These are phyloP conservation scores for Podarcis siculus DNA, from an alignment of 2,797 vertebrate species.

Conservation along the genomic window DNA sequence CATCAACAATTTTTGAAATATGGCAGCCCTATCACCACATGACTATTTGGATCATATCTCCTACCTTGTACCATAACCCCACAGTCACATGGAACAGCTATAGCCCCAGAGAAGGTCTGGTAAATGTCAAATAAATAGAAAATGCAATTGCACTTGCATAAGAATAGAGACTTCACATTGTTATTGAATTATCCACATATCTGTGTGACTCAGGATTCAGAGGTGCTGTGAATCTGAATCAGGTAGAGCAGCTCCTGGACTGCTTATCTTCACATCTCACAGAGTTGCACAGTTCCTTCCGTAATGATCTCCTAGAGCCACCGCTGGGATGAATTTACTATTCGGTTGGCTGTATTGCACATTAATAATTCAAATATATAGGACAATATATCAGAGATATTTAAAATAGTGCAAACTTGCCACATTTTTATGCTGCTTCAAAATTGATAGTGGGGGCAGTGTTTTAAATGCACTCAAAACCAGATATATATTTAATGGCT, in stretches of 20 bases:
- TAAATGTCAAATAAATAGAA: background rate
- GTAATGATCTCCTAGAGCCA: constrained; percentile 8
- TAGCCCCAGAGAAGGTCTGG: background rate
- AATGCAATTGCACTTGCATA: background rate
- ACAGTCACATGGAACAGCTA: background rate
- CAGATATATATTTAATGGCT: constrained; percentile 39
- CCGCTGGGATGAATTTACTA: constrained; percentile 34
- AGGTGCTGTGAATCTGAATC: background rate
- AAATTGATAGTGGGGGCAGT: constrained; percentile 37
- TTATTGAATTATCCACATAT: constrained; percentile 11
- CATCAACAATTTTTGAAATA: no score
- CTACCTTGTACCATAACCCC: background rate
- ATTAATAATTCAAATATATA: constrained; percentile 64
- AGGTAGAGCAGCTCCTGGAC: background rate
- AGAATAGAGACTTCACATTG: background rate
- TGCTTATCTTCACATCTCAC: constrained; percentile 23
- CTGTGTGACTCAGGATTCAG: background rate
- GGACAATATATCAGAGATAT: constrained; percentile 47
- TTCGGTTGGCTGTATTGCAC: constrained; percentile 32
- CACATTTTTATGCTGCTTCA: constrained; percentile 23
- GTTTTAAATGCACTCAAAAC: constrained; percentile 50
- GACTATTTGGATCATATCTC: background rate
- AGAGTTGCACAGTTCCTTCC: background rate
- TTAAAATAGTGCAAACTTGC: constrained; percentile 52
- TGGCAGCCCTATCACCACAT: background rate